Evolutionary conservation across 2,113 vertebrate genomes (phyloP).

Genomic region (Laticauda colubrina): DNA sequence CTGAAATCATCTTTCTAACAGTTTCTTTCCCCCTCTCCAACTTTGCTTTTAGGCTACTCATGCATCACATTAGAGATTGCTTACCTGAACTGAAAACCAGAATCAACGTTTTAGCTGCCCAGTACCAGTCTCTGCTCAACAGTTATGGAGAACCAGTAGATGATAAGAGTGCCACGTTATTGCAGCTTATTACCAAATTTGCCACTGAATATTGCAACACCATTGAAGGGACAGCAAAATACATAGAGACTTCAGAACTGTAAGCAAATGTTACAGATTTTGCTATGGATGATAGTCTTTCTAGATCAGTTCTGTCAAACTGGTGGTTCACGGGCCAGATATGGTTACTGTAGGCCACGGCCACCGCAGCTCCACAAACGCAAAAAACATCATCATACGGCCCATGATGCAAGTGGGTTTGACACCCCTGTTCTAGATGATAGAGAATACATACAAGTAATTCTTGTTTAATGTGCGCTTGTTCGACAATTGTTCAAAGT

Average conservation of each 20-base stretch:
- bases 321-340: too few species aligned
- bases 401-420: too few species aligned
- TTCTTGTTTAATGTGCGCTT: not conserved
- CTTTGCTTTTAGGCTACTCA: conserved; percentile 79
- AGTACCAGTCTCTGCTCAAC: conserved; percentile 94
- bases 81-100: conserved; percentile 96
- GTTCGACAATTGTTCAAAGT: not conserved
- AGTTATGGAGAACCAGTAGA: conserved; percentile 96
- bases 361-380: too few species aligned
- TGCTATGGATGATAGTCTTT: not conserved
- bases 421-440: too few species aligned
- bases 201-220: conserved; percentile 98
- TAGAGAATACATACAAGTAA: not conserved
- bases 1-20: conserved; percentile 13
- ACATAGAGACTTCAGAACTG: conserved; percentile 97
- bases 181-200: conserved; percentile 99
- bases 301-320: not conserved
- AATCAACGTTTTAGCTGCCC: conserved; percentile 93
- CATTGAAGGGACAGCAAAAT: conserved; percentile 98
- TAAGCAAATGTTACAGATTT: conserved; percentile 69
- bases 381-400: too few species aligned
- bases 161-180: conserved; percentile 90
- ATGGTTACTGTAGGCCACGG: too few species aligned
- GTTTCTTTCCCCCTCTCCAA: conserved; percentile 5
- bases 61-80: conserved; percentile 98